Conservation (phyloP, 2,888 invertebrate species). For the Gandaritis pyraliata region DNA sequence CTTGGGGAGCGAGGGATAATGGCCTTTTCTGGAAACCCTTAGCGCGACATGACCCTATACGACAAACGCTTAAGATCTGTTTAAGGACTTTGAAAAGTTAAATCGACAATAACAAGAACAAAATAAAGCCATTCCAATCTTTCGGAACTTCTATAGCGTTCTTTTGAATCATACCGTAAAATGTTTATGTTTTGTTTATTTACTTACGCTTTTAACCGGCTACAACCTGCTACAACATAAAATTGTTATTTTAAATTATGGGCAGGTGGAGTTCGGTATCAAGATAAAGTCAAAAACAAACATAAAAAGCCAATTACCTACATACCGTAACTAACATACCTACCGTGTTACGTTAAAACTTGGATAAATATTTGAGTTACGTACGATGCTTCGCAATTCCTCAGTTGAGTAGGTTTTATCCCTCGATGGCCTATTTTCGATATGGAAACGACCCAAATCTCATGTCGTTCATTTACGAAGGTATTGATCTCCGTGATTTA, state of each 20-base stretch:
- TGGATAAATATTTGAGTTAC: slow-evolving; percentile 32
- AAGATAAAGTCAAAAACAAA: slow-evolving; percentile 23
- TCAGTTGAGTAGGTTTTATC: slow-evolving; percentile 42
- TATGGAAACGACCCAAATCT: slow-evolving; percentile 39
- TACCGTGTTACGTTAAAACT: slow-evolving; percentile 15
- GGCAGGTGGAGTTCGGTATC: neutral
- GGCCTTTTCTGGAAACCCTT: slow-evolving; percentile 45
- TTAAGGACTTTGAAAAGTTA: slow-evolving; percentile 33
- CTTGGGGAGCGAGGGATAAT: slow-evolving; percentile 46
- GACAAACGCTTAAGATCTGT: slow-evolving; percentile 32
- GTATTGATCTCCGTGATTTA: slow-evolving; percentile 35
- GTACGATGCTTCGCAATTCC: slow-evolving; percentile 30
- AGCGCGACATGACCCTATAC: slow-evolving; percentile 24
- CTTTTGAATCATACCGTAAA: slow-evolving; percentile 22
- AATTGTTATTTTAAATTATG: slow-evolving; percentile 4
- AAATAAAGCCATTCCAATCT: slow-evolving; percentile 11
- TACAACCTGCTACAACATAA: slow-evolving; percentile 13
- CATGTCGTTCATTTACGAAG: slow-evolving; percentile 29
- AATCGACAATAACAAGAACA: slow-evolving; percentile 25
- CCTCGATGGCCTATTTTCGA: slow-evolving; percentile 50
- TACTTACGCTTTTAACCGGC: neutral
- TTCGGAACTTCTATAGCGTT: slow-evolving; percentile 15
- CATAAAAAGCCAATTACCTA: slow-evolving; percentile 30
- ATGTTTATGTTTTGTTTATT: slow-evolving; percentile 13
- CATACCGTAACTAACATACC: no score